Percentiles rank a stretch among this genome's conserved stretches.
phyloP scores from a whole-genome alignment of 2,113 vertebrate species.

The Tetraodon nigroviridis region DNA sequence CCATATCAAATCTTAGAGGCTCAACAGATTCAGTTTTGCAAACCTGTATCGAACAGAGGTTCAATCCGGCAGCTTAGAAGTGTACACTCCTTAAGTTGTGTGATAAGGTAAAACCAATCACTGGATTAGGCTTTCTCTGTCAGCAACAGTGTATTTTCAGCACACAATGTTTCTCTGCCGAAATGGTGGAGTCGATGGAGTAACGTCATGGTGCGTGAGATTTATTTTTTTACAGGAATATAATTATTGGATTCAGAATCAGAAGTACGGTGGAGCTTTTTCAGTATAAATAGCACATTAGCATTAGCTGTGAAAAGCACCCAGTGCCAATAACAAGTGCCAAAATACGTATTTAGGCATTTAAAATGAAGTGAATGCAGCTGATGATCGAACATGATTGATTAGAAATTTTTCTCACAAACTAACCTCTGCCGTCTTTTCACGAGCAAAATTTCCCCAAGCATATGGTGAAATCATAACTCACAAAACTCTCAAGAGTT shows the following conservation, averaged over 20 bases:
- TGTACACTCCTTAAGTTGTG: constrained; percentile 81
- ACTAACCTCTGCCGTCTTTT: constrained; percentile 57
- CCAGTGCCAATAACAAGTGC: constrained; percentile 45
- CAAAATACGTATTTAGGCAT: constrained; percentile 59
- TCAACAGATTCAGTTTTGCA: constrained; percentile 84
- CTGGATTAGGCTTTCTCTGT: constrained; percentile 75
- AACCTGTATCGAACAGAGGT: constrained; percentile 82
- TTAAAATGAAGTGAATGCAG: constrained; percentile 64
- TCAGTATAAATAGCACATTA: constrained; percentile 58
- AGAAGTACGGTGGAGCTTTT: constrained; percentile 39
- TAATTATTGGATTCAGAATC: constrained; percentile 63
- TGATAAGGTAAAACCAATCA: constrained; percentile 83
- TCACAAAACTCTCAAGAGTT: constrained; percentile 55
- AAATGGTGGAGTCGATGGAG: constrained; percentile 66
- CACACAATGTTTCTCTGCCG: constrained; percentile 49
- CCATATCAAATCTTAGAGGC: constrained; percentile 81
- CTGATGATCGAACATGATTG: constrained; percentile 51
- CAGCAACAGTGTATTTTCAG: constrained; percentile 58
- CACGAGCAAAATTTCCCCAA: constrained; percentile 54
- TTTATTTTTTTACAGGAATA: constrained; percentile 56
- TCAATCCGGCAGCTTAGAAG: constrained; percentile 82
- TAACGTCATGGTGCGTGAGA: constrained; percentile 61
- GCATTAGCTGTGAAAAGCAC: constrained; percentile 61
- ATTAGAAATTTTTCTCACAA: constrained; percentile 66
- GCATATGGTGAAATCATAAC: constrained; percentile 69